phyloP scores from a whole-genome alignment of 2,797 vertebrate genomes.

The Tragopan temminckii region DNA sequence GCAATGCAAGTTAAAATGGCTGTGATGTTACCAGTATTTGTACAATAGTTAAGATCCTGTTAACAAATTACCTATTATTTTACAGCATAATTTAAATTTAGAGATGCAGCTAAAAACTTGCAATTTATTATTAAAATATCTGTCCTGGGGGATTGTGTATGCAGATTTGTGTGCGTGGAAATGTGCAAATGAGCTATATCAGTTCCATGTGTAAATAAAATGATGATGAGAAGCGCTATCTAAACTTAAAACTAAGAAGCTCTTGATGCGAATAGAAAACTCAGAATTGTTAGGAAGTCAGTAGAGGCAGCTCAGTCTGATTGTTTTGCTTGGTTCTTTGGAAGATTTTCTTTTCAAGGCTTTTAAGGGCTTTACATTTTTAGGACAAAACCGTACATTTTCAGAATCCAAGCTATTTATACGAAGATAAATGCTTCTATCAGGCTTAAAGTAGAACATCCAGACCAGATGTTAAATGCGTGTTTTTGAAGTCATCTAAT shows the following conservation, averaged over 20 bases:
- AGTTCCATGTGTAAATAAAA: constrained; percentile 7
- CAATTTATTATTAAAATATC: constrained; percentile 26
- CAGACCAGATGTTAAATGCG: not conserved
- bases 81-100: not conserved
- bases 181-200: not conserved
- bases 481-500: not conserved
- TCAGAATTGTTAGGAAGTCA: not conserved
- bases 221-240: not conserved
- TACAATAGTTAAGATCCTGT: not conserved
- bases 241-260: not conserved
- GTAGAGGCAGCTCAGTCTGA: not conserved
- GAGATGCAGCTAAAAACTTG: not conserved
- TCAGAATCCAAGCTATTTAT: not conserved
- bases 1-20: not conserved
- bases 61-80: not conserved
- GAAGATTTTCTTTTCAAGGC: not conserved
- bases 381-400: not conserved
- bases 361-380: not conserved
- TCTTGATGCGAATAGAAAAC: not conserved
- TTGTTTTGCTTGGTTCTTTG: not conserved
- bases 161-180: not conserved
- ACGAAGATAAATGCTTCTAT: not conserved
- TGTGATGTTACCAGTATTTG: not conserved
- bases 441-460: not conserved
- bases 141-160: not conserved